phyloP scores from a whole-genome alignment of 1,140 invertebrate species.

The Drosophila kohkoa region DNA sequence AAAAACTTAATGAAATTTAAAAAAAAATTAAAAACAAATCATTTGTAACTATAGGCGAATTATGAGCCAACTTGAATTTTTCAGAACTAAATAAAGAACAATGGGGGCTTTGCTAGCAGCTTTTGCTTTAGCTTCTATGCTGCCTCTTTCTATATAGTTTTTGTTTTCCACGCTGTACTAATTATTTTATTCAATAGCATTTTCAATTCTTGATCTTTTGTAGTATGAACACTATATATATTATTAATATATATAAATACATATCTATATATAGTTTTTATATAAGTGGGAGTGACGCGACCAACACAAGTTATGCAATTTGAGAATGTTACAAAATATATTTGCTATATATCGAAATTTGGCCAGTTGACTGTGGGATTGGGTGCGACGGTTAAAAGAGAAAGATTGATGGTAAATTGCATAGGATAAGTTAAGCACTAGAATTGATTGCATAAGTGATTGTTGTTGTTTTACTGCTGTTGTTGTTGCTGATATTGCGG shows the following conservation, averaged over 20 bases:
- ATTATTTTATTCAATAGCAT: conserved; percentile 43
- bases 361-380: conserved; percentile 15
- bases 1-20: conserved; percentile 62
- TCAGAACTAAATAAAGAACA: conserved; percentile 11
- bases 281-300: background rate
- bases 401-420: conserved; percentile 16
- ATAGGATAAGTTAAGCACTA: conserved; percentile 25
- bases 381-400: background rate
- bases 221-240: conserved; percentile 14
- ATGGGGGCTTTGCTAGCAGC: background rate
- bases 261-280: conserved; percentile 1
- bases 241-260: conserved; percentile 10
- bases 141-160: background rate
- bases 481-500: background rate
- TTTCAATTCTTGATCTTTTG: conserved; percentile 30
- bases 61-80: conserved; percentile 4
- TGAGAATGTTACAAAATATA: conserved; percentile 45
- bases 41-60: conserved; percentile 16
- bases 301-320: conserved; percentile 20
- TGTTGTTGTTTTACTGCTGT: conserved; percentile 1
- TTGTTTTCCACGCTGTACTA: conserved; percentile 33
- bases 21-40: conserved; percentile 4
- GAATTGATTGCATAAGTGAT: conserved; percentile 7
- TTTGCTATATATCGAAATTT: conserved; percentile 42
- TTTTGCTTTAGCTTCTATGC: background rate